phyloP scores from a whole-genome alignment of 2,113 vertebrate species.

The Myiozetetes cayanensis region DNA sequence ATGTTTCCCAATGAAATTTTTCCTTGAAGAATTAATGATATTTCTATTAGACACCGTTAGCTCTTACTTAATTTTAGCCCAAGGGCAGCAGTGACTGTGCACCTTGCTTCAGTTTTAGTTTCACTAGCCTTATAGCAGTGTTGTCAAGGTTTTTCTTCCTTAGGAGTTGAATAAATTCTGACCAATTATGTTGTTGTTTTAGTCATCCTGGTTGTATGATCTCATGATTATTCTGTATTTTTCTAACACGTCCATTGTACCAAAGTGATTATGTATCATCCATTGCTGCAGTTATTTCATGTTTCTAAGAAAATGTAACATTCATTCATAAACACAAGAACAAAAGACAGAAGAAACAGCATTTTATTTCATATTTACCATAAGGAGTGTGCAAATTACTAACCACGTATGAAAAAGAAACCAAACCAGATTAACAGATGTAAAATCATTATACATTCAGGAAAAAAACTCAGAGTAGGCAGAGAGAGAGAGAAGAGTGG shows the following conservation, averaged over 20 bases:
- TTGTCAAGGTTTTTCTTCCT: not conserved
- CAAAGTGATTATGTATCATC: not conserved
- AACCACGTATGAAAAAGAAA: not conserved
- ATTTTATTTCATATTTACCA: not conserved
- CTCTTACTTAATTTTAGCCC: not conserved
- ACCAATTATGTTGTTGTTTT: not conserved
- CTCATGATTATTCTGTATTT: not conserved
- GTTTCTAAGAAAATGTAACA: not conserved
- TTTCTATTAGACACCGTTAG: not conserved
- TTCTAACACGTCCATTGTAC: not conserved
- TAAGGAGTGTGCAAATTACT: not conserved
- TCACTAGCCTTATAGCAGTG: not conserved
- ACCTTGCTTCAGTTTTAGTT: not conserved
- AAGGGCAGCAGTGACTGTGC: not conserved
- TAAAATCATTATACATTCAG: not conserved
- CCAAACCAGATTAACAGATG: not conserved
- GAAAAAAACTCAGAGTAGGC: not conserved
- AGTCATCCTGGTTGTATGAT: not conserved
- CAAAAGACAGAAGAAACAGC: not conserved
- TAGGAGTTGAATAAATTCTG: not conserved
- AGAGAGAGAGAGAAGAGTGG: not conserved
- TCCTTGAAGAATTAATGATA: not conserved
- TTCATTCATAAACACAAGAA: not conserved
- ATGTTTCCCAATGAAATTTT: not conserved
- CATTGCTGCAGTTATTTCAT: not conserved